phyloP scores from a whole-genome alignment of 2,888 invertebrate genomes.

The Oscheius sp. region DNA sequence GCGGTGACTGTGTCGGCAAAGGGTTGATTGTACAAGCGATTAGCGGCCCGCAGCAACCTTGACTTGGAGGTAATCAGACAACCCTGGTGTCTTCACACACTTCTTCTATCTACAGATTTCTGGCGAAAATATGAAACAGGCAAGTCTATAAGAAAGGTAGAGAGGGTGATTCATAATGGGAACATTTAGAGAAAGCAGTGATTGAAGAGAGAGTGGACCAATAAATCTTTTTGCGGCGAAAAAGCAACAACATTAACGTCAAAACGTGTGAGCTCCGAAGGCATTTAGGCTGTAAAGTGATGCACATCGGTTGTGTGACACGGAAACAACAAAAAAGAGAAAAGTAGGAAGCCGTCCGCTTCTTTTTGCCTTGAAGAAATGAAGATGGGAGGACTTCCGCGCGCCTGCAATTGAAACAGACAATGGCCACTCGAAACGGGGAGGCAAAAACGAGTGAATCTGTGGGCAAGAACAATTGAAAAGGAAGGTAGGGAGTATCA shows the following conservation, averaged over 20 bases:
- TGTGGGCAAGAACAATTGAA: neutral
- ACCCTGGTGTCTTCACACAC: neutral
- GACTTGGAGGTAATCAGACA: conserved; percentile 33
- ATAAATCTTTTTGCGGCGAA: conserved; percentile 21
- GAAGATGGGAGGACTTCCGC: too few relatives aligned
- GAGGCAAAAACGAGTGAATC: neutral
- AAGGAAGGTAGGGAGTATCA: neutral
- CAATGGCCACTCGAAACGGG: neutral
- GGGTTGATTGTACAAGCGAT: conserved; percentile 37
- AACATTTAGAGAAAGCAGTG: too few relatives aligned
- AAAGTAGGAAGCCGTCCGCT: too few relatives aligned
- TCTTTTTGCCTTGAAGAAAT: too few relatives aligned
- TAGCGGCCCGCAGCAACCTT: conserved; percentile 35
- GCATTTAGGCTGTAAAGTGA: conserved; percentile 14
- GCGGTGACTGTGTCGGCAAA: conserved; percentile 30
- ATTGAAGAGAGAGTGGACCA: neutral
- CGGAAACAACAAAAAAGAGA: too few relatives aligned
- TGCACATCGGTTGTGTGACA: conserved; percentile 1
- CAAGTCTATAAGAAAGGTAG: neutral
- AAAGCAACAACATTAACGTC: conserved; percentile 9
- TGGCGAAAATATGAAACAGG: neutral
- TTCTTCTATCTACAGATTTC: neutral
- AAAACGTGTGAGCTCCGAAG: conserved; percentile 11
- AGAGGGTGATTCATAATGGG: neutral
- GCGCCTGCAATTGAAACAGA: too few relatives aligned